Conservation (phyloP, 2,113 vertebrate species). For the cattle (Bos taurus) region ARS-UCD2.0 NC_037334.1:11152501-11153000, state of each 20-base stretch:
- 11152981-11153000: neutral
- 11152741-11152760: neutral
- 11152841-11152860: neutral
- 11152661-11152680: rapidly evolving
- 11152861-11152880: neutral
- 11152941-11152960: neutral
- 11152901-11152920: neutral
- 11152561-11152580: neutral
- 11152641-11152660: neutral
- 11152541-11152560: neutral
- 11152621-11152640: neutral
- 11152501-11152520: neutral
- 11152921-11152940: neutral
- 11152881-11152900: neutral
- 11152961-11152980: neutral
- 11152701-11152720: neutral
- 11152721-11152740: neutral
- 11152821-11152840: neutral
- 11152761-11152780: neutral
- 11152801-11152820: neutral
- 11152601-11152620: neutral
- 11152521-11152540: neutral
- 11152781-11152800: neutral
- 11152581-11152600: neutral
- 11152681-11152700: neutral